Conservation (phyloP, 2,888 invertebrate species). For the Leptopterna dolabrata region DNA sequence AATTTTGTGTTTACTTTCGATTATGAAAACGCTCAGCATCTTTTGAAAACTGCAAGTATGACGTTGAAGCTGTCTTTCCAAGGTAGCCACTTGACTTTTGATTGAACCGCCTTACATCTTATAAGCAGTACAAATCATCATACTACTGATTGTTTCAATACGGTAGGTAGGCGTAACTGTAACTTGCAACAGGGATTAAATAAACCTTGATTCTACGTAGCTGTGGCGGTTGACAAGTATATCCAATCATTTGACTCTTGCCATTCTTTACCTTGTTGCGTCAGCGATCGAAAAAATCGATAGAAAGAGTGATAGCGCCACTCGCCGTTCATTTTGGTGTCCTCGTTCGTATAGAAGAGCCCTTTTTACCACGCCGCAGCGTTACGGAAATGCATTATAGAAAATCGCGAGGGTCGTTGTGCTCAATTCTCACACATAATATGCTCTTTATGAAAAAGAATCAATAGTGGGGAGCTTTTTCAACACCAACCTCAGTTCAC, state of each 20-base stretch:
- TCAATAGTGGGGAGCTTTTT: background rate
- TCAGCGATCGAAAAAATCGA: background rate
- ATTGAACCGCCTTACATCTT: too few relatives aligned
- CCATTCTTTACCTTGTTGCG: background rate
- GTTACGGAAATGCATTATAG: background rate
- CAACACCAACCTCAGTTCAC: background rate
- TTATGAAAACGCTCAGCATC: background rate
- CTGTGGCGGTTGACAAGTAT: too few relatives aligned
- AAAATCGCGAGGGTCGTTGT: background rate
- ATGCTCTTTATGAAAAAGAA: background rate
- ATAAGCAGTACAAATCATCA: too few relatives aligned
- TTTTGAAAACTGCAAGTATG: background rate
- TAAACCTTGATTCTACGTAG: too few relatives aligned
- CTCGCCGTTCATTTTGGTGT: background rate
- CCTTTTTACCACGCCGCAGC: background rate
- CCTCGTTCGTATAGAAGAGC: background rate
- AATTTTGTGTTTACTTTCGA: background rate
- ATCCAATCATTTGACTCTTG: too few relatives aligned
- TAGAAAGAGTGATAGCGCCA: background rate
- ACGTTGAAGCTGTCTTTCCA: background rate
- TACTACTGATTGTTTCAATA: too few relatives aligned
- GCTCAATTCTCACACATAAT: background rate
- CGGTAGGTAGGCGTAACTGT: too few relatives aligned
- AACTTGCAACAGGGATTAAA: too few relatives aligned
- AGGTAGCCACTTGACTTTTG: background rate